Evolutionary conservation across 2,797 vertebrate genomes (phyloP), one percentile per base, ranked within the genome.

Genomic region (Chrosomus eos): DNA sequence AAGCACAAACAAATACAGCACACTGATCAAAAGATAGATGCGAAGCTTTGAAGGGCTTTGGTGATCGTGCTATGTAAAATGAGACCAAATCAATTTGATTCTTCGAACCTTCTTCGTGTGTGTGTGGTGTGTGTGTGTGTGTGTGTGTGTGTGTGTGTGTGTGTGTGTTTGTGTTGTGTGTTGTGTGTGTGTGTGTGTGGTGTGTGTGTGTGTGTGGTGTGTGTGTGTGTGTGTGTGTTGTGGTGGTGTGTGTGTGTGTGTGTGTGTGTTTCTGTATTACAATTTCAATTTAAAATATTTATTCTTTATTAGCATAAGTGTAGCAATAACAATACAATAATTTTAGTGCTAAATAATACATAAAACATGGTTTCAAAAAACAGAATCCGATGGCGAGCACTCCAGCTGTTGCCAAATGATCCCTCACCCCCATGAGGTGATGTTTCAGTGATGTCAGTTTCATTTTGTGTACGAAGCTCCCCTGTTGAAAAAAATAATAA

Each of bases 71-170:
- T 43, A 45, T 71, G n/a, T 71, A 71, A 71, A 26, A 45, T 4
- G 38, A 71, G 23, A 26, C 4, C 11, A 40, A 43, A 71, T 43
- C 26, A 4, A 28, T 26, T 71, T 4, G 38, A 71, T 45, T 40
- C 23, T 71, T 71, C 38, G 3, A 43, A 43, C 38, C 14, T 71
- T 7, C 7, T 21, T 31, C 31, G 21, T 68, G 64, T 67, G 62
- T 36, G 8, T 36, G 66, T 38, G 33, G 26, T 28, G 58, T 23
- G 21, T 55, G 19, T 53, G 18, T 21, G 7, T 10, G 23, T 3
- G 53, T 4, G 8, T 0, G 6, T 7, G 48, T 11, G 11, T 3
- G 53, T 4, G 8, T 0, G 5, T 6, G 48, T 11, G 11, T 3
- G 51, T 4, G 7, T 0, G 5, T 6, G 48, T 11, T 1, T 31